phyloP scores from a whole-genome alignment of 2,797 vertebrate species.

The Lacerta viridis region DNA sequence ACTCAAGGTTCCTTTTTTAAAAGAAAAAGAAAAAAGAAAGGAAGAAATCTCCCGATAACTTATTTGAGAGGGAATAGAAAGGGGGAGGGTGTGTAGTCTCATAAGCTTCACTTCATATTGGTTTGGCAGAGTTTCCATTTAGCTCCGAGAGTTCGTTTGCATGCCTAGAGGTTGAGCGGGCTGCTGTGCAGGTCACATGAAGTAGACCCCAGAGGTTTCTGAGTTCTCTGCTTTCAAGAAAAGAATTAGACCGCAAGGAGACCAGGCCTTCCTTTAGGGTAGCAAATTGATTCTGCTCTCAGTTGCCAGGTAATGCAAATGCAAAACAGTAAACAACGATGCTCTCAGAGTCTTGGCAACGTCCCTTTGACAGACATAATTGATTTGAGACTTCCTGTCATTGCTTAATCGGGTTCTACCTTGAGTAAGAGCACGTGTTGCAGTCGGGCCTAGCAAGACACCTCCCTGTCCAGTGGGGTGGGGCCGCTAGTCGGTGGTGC shows the following conservation, averaged over 20 bases:
- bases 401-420: no score
- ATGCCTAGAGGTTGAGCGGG: not conserved
- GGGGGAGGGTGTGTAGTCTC: not conserved
- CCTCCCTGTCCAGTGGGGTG: no score
- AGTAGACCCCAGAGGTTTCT: slow-evolving; percentile 1
- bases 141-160: not conserved
- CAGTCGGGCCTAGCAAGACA: no score
- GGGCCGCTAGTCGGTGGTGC: no score
- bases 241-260: not conserved
- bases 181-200: not conserved
- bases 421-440: no score
- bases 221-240: slow-evolving; percentile 17
- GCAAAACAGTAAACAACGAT: not conserved
- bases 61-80: fast-evolving
- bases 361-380: not conserved
- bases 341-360: not conserved
- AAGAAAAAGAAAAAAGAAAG: not conserved
- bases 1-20: not conserved
- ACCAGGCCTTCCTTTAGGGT: not conserved
- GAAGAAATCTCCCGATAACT: not conserved
- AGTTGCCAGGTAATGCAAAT: not conserved
- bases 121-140: not conserved
- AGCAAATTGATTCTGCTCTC: not conserved
- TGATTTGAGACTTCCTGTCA: not conserved
- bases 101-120: slow-evolving; percentile 5